Conservation (phyloP, 2,888 invertebrate species). For the Augiades crinisus region DNA sequence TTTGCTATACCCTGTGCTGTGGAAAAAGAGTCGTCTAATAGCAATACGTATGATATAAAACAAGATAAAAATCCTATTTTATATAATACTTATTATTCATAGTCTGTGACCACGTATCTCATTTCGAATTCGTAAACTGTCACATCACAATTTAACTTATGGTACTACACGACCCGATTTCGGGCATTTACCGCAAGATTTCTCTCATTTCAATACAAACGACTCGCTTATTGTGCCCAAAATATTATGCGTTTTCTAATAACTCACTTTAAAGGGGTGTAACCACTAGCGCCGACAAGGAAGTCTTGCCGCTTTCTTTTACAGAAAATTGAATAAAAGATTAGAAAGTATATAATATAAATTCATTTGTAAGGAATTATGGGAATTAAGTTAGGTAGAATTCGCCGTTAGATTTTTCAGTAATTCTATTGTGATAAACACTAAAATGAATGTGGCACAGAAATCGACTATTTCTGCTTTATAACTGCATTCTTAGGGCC, state of each 20-base stretch:
- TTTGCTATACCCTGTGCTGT: no score
- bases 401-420: no score
- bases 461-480: no score
- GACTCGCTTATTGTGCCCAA: neutral
- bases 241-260: constrained; percentile 3
- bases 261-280: neutral
- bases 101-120: neutral
- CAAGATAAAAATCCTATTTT: no score
- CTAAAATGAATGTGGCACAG: no score
- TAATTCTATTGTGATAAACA: no score
- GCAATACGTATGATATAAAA: no score
- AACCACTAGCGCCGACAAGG: neutral
- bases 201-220: constrained; percentile 18
- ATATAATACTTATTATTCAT: no score
- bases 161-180: neutral
- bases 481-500: no score
- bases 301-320: constrained; percentile 1
- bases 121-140: neutral
- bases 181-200: constrained; percentile 3
- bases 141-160: neutral
- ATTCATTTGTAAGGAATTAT: no score
- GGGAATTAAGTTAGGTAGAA: no score
- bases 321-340: neutral
- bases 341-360: neutral
- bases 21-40: no score